Evolutionary conservation across 2,797 vertebrate species (phyloP).

Genomic region (Falco biarmicus): DNA sequence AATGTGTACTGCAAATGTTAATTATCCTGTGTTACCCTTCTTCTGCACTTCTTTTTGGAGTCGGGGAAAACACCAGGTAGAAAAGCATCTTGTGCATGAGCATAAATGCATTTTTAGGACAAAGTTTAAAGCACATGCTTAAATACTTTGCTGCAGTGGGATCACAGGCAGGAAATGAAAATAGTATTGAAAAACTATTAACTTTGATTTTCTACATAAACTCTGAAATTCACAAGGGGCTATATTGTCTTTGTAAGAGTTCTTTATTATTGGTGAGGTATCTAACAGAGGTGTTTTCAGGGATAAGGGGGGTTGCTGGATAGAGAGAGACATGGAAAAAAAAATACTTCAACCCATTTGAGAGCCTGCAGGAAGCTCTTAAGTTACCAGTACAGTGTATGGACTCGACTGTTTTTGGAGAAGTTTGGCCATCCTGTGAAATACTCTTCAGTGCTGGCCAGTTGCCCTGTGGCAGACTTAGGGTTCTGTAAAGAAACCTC

Average conservation of each 20-base stretch:
- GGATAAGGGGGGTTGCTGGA: background rate
- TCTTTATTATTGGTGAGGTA: background rate
- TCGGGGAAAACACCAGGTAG: background rate
- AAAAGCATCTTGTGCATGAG: background rate
- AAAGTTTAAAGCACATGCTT: slow-evolving; percentile 41
- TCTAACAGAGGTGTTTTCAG: background rate
- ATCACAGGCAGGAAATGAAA: slow-evolving; percentile 45
- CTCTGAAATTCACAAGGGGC: background rate
- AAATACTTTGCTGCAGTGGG: slow-evolving; percentile 28
- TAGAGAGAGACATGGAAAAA: background rate
- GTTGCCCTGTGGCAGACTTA: background rate
- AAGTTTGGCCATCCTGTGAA: background rate
- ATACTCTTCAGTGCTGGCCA: background rate
- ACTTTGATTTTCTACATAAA: slow-evolving; percentile 20
- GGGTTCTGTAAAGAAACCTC: background rate
- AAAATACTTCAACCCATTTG: background rate
- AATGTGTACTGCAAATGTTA: background rate
- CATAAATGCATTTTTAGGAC: background rate
- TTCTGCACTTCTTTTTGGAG: background rate
- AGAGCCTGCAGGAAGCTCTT: background rate
- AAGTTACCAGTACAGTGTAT: rapidly evolving
- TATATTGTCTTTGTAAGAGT: background rate
- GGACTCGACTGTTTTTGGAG: background rate
- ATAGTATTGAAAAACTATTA: slow-evolving; percentile 46
- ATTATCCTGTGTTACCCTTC: background rate